Evolutionary conservation across 2,888 invertebrate species (phyloP).

Genomic region (Ommatoiulus sabulosus): DNA sequence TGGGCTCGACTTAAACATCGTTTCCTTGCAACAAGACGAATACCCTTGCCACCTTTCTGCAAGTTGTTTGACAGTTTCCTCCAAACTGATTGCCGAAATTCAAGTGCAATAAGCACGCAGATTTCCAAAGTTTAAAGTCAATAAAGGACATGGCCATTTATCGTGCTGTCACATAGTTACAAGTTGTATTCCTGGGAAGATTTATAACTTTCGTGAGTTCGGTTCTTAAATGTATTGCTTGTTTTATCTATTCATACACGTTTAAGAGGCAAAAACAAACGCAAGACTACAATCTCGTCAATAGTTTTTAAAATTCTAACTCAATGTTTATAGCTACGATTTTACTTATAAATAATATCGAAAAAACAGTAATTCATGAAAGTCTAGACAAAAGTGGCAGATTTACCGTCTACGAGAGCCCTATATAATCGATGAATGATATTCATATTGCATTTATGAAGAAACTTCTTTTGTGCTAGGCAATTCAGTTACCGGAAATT

Average conservation of each 20-base stretch:
- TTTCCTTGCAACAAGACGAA: neutral
- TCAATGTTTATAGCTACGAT: neutral
- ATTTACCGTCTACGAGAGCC: too few relatives aligned
- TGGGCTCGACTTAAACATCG: neutral
- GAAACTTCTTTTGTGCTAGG: too few relatives aligned
- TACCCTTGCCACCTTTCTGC: neutral
- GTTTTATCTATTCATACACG: neutral
- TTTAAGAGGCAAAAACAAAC: neutral
- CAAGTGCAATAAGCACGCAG: constrained; percentile 28
- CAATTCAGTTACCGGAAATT: too few relatives aligned
- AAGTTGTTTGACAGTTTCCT: constrained; percentile 20
- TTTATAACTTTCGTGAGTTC: neutral
- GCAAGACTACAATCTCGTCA: neutral
- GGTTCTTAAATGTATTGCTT: neutral
- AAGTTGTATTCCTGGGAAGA: neutral
- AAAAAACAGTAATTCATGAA: neutral
- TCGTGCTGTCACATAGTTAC: neutral
- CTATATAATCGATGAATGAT: too few relatives aligned
- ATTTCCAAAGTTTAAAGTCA: neutral
- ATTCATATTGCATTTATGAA: too few relatives aligned
- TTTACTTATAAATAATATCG: neutral
- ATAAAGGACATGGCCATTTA: constrained; percentile 25
- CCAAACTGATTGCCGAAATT: neutral
- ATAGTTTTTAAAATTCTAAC: neutral
- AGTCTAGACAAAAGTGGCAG: neutral